Base-by-base conservation (phyloP, 2,797 vertebrate genomes). In the Cyclura pinguis region DNA sequence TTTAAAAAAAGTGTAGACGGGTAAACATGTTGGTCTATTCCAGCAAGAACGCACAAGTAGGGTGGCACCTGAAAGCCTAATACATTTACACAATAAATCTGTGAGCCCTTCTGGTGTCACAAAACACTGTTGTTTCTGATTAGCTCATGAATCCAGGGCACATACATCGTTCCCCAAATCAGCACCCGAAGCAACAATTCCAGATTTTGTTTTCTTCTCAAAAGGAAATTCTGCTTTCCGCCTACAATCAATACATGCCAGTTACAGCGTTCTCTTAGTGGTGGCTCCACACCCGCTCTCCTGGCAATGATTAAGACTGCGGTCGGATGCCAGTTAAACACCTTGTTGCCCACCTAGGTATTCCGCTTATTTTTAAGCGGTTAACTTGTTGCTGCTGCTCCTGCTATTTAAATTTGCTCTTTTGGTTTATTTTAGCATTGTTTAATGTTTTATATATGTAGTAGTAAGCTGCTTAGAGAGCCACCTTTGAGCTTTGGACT, bases 151-250 rank as follows among this genome's bases (percentile, higher is more conserved):
- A 50, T 5, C 29, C 2, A 18, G 55, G 9, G 47, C 72, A 47
- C 42, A 76, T 88, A 87, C 91, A 87, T 47, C 88, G 42, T 67
- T 80, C 84, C 76, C 14, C 64, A 50, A 47, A 52, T 9, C 3
- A 77, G 10, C 24, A 47, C 16, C 67, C 14, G n/a, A 74, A 42
- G 35, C 20, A 35, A 85, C 50, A 73, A 14, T 35, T 74, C 50
- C 7, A 22, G 27, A 73, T 24, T 2, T 22, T 85, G 4, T 52
- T 38, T 38, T 27, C 16, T 42, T 35, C 24, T 55, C 24, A 73
- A 85, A 52, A 74, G 22, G 20, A 35, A 52, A n/a, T 62, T 83
- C 57, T 38, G 16, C 6, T 67, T 47, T 67, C 13, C 47, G 38
- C 22, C 24, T 32, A 10, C 59, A 67, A 64, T 47, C 22, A 42